Evolutionary conservation across 2,113 vertebrate species (phyloP).

Genomic region (Nerophis ophidion): DNA sequence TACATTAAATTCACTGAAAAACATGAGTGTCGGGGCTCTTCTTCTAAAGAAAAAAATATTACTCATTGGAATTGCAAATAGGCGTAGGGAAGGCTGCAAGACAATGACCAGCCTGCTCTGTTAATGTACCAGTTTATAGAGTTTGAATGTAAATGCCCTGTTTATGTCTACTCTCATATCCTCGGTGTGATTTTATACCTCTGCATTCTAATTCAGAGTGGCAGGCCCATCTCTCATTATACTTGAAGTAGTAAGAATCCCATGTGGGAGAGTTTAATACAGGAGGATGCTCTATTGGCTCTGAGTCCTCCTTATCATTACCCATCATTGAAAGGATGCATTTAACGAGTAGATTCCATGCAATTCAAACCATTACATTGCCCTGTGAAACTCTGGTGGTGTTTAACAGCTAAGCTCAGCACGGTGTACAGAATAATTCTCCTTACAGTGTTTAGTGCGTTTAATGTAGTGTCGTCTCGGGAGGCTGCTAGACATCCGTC

Average conservation of each 20-base stretch:
- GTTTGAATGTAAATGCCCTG: constrained; percentile 67
- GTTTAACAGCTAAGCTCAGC: not conserved
- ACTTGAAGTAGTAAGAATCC: constrained; percentile 21
- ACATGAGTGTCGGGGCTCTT: constrained; percentile 23
- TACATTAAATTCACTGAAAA: constrained; percentile 37
- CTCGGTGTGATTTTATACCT: constrained; percentile 44
- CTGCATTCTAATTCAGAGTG: constrained; percentile 48
- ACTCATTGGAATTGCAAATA: constrained; percentile 71
- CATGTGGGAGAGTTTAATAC: constrained; percentile 31
- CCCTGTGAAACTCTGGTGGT: not conserved
- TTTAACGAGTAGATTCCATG: not conserved
- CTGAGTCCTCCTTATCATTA: constrained; percentile 12
- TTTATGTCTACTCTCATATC: constrained; percentile 65
- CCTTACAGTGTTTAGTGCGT: constrained; percentile 96
- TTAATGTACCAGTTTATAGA: constrained; percentile 63
- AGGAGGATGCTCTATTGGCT: constrained; percentile 20
- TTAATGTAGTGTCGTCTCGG: constrained; percentile 95
- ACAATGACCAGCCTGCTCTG: constrained; percentile 56
- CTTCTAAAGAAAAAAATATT: constrained; percentile 46
- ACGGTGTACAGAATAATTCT: constrained; percentile 12
- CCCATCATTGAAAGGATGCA: constrained; percentile 7
- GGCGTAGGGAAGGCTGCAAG: constrained; percentile 54
- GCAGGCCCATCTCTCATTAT: constrained; percentile 48
- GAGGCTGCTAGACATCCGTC: constrained; percentile 95
- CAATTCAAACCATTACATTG: not conserved